A percentile compares a stretch with the other conserved stretches of the same genome.
These are phyloP conservation scores for Torymus auratus DNA, from an alignment of 2,888 invertebrate genomes.

Conservation along the genomic window DNA sequence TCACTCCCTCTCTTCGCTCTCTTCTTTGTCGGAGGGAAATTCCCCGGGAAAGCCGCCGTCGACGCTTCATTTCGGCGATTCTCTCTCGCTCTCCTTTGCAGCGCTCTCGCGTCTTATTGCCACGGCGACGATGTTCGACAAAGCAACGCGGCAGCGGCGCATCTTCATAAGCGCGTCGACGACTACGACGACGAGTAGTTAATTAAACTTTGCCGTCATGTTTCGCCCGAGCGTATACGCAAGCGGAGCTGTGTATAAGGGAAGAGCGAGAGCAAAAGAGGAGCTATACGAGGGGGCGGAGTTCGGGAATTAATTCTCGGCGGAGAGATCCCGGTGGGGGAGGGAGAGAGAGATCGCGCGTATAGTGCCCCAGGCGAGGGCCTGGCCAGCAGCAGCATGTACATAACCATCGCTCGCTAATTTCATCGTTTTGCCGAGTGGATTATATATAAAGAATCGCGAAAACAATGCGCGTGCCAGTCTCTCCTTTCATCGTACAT, in stretches of 20 bases:
- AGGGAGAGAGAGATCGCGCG: too few relatives aligned
- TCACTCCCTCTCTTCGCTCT: background rate
- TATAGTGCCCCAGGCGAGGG: background rate
- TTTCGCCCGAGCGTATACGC: background rate
- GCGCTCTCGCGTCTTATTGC: background rate
- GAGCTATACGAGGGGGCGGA: background rate
- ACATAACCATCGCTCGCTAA: too few relatives aligned
- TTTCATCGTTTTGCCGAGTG: slow-evolving; percentile 18
- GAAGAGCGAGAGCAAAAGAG: background rate
- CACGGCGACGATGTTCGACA: background rate
- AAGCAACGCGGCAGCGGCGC: slow-evolving; percentile 28
- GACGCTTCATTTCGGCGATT: background rate
- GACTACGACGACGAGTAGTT: slow-evolving; percentile 5
- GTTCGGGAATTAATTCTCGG: slow-evolving; percentile 28
- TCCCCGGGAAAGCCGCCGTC: background rate
- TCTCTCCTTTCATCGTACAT: too few relatives aligned
- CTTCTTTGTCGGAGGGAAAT: too few relatives aligned
- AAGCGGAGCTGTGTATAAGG: background rate
- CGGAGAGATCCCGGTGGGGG: too few relatives aligned
- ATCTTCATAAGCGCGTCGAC: slow-evolving; percentile 12
- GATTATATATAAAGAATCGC: slow-evolving; percentile 13
- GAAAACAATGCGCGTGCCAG: slow-evolving; percentile 27
- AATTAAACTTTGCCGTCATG: slow-evolving; percentile 45
- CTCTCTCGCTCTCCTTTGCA: background rate
- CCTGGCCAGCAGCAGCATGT: background rate